Percentiles rank a stretch among this genome's conserved stretches.
These are phyloP conservation scores for Galbula dea DNA, from an alignment of 2,113 vertebrate genomes.

Conservation along the genomic window DNA sequence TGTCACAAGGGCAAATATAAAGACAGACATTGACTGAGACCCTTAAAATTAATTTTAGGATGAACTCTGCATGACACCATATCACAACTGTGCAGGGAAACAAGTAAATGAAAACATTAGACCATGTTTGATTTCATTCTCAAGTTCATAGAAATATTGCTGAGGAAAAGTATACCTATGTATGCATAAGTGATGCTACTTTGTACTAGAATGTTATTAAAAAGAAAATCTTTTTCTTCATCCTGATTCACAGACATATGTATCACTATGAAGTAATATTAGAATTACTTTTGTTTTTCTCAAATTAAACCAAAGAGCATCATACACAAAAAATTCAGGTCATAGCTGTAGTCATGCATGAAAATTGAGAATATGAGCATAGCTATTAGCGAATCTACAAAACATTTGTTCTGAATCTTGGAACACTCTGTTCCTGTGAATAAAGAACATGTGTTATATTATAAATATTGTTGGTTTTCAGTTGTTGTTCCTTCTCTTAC, in stretches of 20 bases:
- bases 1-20: background rate
- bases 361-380: slow-evolving; percentile 56
- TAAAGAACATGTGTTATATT: slow-evolving; percentile 6
- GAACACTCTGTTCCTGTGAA: slow-evolving; percentile 46
- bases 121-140: background rate
- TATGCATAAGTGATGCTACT: background rate
- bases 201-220: background rate
- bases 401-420: slow-evolving; percentile 46
- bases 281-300: slow-evolving; percentile 37
- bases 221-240: background rate
- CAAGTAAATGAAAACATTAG: background rate
- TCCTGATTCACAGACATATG: background rate
- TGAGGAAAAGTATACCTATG: background rate
- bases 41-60: background rate
- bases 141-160: background rate
- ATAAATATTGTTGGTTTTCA: slow-evolving; percentile 31
- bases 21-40: background rate
- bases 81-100: background rate
- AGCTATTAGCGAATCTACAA: slow-evolving; percentile 56
- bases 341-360: slow-evolving; percentile 52
- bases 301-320: slow-evolving; percentile 38
- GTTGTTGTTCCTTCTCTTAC: background rate
- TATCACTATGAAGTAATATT: background rate
- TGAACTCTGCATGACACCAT: background rate
- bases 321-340: slow-evolving; percentile 54